Evolutionary conservation across 2,888 invertebrate genomes (phyloP), one percentile per base, ranked within the genome.

Genomic region (Leptogaster cylindrica): DNA sequence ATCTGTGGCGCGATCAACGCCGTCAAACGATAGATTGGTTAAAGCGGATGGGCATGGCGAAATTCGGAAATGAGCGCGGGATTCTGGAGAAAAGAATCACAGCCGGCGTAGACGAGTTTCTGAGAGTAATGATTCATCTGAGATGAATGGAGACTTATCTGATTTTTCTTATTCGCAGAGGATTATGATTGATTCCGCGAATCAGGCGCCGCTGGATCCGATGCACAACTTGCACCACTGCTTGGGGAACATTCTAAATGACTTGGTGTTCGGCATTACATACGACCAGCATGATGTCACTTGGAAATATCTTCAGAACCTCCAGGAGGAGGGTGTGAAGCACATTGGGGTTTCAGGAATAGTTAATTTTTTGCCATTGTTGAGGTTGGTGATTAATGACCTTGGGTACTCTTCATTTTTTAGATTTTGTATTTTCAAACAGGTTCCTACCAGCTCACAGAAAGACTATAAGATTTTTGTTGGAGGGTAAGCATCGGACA

Each of bases 321-420:
- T 92, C 58, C 92, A 93, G 78, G 92, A 93, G 76, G 91, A 92
- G 77, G 93, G 94, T 0, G 88, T 90, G 52, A 89, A 91, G 76
- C 85, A 89, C 74, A 89, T 95, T 76, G 92, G 93, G 0, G 86
- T 95, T 2, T 89, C 93, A 0, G 93, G 91, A 2, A 86, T 89
- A 8, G 84, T 93, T 2, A 95, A 95, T 79, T 95, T 94, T 79
- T 82, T 95, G 71, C 93, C 95, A 10, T 88, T 90, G 76, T 79
- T 93, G 44, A 87, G 91, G 88, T 91, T 20, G n/a, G 16, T 55
- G 12, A 36, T 36, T 52, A 41, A 16, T 51, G 28, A 51, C 31
- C 12, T 28, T 51, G 2, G 7, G 2, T 48, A 1, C 23, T 4
- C 3, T 8, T 25, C 2, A 50, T 50, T 50, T 23, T 10, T 12